Evolutionary conservation across 37 sponge, comb jelly and placozoan species (phyloP), one percentile per base, ranked within the genome.

Genomic region (Ianthella basta): DNA sequence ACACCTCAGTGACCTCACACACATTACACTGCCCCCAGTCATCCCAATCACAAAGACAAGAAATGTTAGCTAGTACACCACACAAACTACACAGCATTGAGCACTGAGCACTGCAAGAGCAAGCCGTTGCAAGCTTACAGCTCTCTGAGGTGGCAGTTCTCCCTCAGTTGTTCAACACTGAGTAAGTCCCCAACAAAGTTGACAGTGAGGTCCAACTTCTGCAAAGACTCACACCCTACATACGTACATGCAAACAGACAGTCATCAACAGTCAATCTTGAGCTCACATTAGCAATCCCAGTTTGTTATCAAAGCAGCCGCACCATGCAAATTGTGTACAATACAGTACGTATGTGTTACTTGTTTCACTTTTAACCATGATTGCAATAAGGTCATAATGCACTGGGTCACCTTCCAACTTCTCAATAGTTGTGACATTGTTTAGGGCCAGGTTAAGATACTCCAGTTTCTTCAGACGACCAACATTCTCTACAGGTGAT

Each of bases 371-470:
- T n/a, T n/a, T n/a, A n/a, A n/a, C n/a, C n/a, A n/a, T n/a, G n/a
- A n/a, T n/a, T n/a, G n/a, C n/a, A n/a, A n/a, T n/a, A n/a, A n/a
- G n/a, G n/a, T n/a, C n/a, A n/a, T n/a, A n/a, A n/a, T n/a, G n/a
- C n/a, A n/a, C n/a, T n/a, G n/a, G n/a, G 56, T n/a, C 56, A 94
- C 97, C 96, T 91, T 92, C 91, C 24, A 99, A 81, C 67, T 99
- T 99, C 74, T 99, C 99, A 18, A 99, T 90, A 32, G 61, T 91
- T 27, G 90, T 85, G 6, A 99, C 39, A 57, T 97, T 99, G 80
- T 99, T 99, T 74, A 99, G 85, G 8, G 99, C 99, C 21, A 99
- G 87, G 75, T 99, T 99, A 36, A 99, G 87, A 77, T 99, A 99
- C 63, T 93, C 88, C 63, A 99, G 87, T 44, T 99, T 82, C 81